A percentile compares a stretch with the other conserved stretches of the same genome.
phyloP scores from a whole-genome alignment of 2,113 vertebrate genomes.

The Eptesicus fuscus region DNA sequence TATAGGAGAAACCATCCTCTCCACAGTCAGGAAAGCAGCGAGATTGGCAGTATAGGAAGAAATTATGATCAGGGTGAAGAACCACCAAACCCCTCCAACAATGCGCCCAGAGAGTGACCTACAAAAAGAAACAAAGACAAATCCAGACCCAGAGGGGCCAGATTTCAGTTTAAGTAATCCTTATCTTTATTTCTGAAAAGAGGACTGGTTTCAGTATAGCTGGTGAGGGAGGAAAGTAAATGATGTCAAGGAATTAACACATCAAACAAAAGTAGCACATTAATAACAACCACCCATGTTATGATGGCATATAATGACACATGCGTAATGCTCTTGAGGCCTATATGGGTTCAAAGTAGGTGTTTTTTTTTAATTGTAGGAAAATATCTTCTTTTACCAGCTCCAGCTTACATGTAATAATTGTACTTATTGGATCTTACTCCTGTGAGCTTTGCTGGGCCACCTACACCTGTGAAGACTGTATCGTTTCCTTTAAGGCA shows the following conservation, averaged over 20 bases:
- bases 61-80: constrained; percentile 99
- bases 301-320: background rate
- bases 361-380: background rate
- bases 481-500: background rate
- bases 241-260: constrained; percentile 31
- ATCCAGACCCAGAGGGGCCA: constrained; percentile 53
- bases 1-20: constrained; percentile 99
- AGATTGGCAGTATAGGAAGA: constrained; percentile 99
- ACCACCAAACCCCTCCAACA: constrained; percentile 99
- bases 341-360: background rate
- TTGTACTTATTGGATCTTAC: background rate
- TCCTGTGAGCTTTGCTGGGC: background rate
- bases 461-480: background rate
- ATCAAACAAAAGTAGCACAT: background rate
- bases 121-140: constrained; percentile 78
- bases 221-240: background rate
- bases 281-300: background rate
- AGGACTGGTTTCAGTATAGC: constrained; percentile 15
- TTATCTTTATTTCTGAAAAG: constrained; percentile 20
- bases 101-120: constrained; percentile 99
- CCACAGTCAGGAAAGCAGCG: constrained; percentile 98
- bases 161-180: constrained; percentile 38
- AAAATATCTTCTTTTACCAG: background rate
- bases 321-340: background rate
- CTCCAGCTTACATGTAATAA: background rate